Evolutionary conservation across 2,113 vertebrate species (phyloP).

Genomic region (Rhodinocichla rosea): DNA sequence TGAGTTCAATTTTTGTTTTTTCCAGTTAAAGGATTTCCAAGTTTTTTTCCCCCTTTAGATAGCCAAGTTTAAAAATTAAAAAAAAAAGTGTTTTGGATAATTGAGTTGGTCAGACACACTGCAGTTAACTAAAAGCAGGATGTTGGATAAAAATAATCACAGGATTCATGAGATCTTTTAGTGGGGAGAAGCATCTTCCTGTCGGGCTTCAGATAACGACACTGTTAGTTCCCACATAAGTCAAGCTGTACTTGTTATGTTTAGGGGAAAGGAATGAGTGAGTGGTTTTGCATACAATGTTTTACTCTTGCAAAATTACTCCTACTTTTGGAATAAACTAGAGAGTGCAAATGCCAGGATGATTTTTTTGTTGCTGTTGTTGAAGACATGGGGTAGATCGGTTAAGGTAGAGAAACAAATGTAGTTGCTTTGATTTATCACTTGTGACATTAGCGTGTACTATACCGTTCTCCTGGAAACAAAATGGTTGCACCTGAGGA

Average conservation of each 20-base stretch:
- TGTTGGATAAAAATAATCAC: background rate
- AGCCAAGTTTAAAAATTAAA: background rate
- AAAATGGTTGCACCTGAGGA: slow-evolving; percentile 78
- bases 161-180: background rate
- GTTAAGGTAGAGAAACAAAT: slow-evolving; percentile 73
- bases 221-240: background rate
- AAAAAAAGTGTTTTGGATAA: background rate
- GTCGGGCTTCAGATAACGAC: background rate
- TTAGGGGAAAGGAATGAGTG: background rate
- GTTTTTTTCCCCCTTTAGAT: background rate
- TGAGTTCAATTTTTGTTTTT: background rate
- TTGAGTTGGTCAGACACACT: background rate
- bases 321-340: slow-evolving; percentile 45
- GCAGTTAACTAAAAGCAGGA: background rate
- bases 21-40: slow-evolving; percentile 40
- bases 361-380: slow-evolving; percentile 65
- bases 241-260: background rate
- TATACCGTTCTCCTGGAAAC: slow-evolving; percentile 67
- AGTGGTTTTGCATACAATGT: slow-evolving; percentile 72
- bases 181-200: background rate
- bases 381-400: slow-evolving; percentile 57
- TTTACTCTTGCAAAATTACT: slow-evolving; percentile 68
- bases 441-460: slow-evolving; percentile 74
- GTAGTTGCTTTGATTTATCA: slow-evolving; percentile 78
- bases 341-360: slow-evolving; percentile 66